Evolutionary conservation across 2,113 vertebrate species (phyloP).

Genomic region (Pampusana beccarii): DNA sequence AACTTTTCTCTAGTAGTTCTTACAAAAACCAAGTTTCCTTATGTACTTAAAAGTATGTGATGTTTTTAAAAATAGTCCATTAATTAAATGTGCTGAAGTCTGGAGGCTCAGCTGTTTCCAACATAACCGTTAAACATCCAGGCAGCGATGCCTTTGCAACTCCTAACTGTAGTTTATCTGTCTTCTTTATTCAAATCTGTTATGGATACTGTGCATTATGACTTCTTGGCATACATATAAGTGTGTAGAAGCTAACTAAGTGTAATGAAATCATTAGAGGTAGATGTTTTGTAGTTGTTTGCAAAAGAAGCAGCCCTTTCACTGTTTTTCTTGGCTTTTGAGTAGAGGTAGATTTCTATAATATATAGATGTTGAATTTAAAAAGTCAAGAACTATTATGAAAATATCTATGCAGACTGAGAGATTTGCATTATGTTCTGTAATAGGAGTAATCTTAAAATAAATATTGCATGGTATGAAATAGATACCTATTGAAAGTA

Average conservation of each 20-base stretch:
- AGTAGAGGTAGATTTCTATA: background rate
- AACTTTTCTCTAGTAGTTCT: background rate
- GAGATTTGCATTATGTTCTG: background rate
- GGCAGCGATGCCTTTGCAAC: background rate
- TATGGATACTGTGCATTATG: background rate
- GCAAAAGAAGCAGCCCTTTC: background rate
- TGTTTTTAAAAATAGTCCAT: background rate
- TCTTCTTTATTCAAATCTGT: background rate
- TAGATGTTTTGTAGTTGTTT: background rate
- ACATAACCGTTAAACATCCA: background rate
- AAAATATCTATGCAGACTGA: background rate
- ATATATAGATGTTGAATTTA: background rate
- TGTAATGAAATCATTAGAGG: background rate
- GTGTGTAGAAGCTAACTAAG: background rate
- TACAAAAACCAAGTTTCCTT: background rate
- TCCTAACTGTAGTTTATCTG: background rate
- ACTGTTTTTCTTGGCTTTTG: background rate
- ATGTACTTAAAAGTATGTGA: background rate
- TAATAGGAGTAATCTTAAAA: background rate
- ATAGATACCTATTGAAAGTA: background rate
- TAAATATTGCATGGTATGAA: background rate
- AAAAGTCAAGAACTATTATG: background rate
- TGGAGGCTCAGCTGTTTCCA: background rate
- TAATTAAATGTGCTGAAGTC: background rate
- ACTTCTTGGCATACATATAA: background rate